phyloP scores from a whole-genome alignment of 2,797 vertebrate species.

The Threskiornis aethiopicus region DNA sequence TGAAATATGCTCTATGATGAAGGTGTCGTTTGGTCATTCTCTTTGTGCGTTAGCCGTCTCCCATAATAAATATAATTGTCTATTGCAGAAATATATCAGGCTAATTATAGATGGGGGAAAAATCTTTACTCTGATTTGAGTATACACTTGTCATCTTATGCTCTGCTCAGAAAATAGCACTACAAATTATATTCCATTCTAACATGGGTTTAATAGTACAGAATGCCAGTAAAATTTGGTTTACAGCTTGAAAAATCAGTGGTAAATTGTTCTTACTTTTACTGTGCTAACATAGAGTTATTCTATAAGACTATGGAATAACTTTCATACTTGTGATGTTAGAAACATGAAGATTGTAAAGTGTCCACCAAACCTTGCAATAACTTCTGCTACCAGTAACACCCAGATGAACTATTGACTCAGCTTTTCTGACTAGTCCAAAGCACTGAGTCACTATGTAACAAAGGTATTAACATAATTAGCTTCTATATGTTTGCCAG shows the following conservation, averaged over 20 bases:
- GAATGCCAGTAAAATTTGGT: background rate
- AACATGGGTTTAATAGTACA: background rate
- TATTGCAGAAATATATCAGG: background rate
- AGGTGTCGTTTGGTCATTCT: background rate
- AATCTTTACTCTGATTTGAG: background rate
- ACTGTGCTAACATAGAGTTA: background rate
- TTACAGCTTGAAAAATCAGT: background rate
- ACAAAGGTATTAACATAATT: background rate
- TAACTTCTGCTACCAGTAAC: background rate
- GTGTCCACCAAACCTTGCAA: background rate
- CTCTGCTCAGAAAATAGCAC: background rate
- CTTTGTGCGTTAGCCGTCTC: background rate
- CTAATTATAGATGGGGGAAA: background rate
- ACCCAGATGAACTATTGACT: background rate
- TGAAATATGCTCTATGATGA: background rate
- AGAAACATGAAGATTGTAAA: background rate
- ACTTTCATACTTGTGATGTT: background rate
- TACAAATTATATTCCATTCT: background rate
- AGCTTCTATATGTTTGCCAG: background rate
- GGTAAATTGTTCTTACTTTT: background rate
- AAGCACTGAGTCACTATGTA: background rate
- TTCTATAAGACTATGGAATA: background rate
- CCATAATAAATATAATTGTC: background rate
- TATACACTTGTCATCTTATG: background rate
- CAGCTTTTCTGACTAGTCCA: background rate